phyloP scores from a whole-genome alignment of 1,140 invertebrate genomes.

The Pachyrhynchus sulphureomaculatus region DNA sequence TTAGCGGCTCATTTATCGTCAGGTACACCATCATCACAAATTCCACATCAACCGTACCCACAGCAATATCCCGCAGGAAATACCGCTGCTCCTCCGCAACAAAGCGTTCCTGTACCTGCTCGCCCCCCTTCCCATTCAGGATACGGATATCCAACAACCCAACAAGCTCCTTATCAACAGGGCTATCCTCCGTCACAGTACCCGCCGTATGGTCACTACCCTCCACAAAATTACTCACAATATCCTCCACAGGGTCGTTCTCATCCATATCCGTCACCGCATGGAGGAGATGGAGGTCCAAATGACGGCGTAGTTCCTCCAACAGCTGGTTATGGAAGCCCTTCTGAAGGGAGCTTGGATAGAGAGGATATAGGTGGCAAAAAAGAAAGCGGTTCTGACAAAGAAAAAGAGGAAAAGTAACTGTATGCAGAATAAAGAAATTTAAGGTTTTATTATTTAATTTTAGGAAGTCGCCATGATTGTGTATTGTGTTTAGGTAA shows the following conservation, averaged over 20 bases:
- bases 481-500: no score
- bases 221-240: constrained; percentile 56
- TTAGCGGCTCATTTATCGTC: constrained; percentile 34
- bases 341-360: constrained; percentile 1
- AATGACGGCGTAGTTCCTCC: constrained; percentile 1
- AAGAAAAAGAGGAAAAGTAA: constrained; percentile 19
- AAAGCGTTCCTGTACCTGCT: constrained; percentile 50
- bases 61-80: constrained; percentile 40
- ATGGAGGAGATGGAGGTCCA: constrained; percentile 2
- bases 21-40: constrained; percentile 58
- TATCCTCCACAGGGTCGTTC: constrained; percentile 53
- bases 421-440: no score
- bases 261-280: constrained; percentile 10
- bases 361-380: constrained; percentile 18
- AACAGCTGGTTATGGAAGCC: not conserved
- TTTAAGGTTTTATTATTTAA: no score
- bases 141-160: constrained; percentile 57
- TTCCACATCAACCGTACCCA: constrained; percentile 50
- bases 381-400: constrained; percentile 12
- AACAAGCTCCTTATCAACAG: constrained; percentile 61
- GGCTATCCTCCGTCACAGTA: constrained; percentile 54
- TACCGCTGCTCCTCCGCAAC: constrained; percentile 41
- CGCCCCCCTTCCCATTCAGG: constrained; percentile 63
- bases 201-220: constrained; percentile 53
- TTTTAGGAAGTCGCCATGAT: no score